Evolutionary conservation across 2,797 vertebrate species (phyloP), one percentile per base, ranked within the genome.

Genomic region (Microhierax caerulescens): DNA sequence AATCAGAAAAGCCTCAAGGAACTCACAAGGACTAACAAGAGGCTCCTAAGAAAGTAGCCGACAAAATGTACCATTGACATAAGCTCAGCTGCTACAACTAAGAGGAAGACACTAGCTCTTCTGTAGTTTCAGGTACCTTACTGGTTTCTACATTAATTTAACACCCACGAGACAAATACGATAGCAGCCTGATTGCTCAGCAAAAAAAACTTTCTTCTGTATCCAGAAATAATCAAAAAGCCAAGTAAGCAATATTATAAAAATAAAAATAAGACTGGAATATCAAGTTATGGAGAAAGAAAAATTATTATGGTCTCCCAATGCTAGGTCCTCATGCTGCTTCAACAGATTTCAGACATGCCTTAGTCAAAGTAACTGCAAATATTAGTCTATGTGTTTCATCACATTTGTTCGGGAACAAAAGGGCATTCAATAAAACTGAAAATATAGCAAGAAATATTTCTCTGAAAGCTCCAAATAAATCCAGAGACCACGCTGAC

Each of bases 21-120:
- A 22, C 50, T 79, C 82, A 75, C 13, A 39, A n/a, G 22, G 15
- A 60, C 21, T 32, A 43, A 75, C 2, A 41, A 63, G 39, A 68
- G 7, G 9, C 27, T 73, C 10, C 54, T 47, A 57, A 51, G 63
- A 39, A 85, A 82, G 34, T 0, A 59, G 28, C 17, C 61, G n/a
- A 32, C 13, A 60, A 41, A 68, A 60, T 1, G 4, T 41, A 47
- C 7, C 17, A 20, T 0, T 72, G n/a, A 51, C 2, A 0, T 5
- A 11, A 8, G 15, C 13, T 17, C 60, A 28, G 30, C 53, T 86
- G 19, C 56, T 36, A 37, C 19, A 70, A 39, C 5, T 7, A 22
- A 59, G 63, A 47, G 30, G 53, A 74, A 13, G 14, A 69, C 36
- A 37, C 7, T 21, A 81, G 36, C n/a, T 43, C 56, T 61, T 65